Evolutionary conservation across 2,888 invertebrate species (phyloP).

Genomic region (Ceriagrion tenellum): DNA sequence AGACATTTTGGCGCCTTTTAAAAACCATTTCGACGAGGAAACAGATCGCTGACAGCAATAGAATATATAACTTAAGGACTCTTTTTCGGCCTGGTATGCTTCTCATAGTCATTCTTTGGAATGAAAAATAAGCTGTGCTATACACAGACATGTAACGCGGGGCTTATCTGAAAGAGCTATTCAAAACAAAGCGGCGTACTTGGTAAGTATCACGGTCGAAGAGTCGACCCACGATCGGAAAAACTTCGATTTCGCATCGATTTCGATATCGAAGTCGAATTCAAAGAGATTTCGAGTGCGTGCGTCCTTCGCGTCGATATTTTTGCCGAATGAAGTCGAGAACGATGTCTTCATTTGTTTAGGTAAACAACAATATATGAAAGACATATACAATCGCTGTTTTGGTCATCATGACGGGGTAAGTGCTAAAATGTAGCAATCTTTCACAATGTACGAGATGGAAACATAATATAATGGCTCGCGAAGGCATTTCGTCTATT

Average conservation of each 20-base stretch:
- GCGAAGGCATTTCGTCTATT: background rate
- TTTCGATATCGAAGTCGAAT: background rate
- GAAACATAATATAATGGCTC: background rate
- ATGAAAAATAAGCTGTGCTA: too few species aligned
- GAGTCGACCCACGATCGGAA: background rate
- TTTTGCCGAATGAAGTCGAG: background rate
- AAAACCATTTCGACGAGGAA: background rate
- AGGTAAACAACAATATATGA: background rate
- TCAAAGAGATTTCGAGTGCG: background rate
- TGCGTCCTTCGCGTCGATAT: background rate
- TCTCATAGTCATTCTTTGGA: too few species aligned
- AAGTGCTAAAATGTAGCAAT: background rate
- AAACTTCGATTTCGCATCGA: slow-evolving; percentile 11
- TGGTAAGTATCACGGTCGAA: background rate
- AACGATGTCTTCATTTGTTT: background rate
- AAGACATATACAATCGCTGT: background rate
- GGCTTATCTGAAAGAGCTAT: background rate
- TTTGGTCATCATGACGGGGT: background rate
- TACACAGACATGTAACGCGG: too few species aligned
- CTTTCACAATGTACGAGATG: background rate
- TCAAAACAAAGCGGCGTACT: background rate
- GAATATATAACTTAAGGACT: too few species aligned
- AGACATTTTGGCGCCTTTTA: background rate
- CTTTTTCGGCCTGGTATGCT: too few species aligned
- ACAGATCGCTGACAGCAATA: background rate